Base-by-base conservation (phyloP, 2,888 invertebrate species). In the Hemaris fuciformis region DNA sequence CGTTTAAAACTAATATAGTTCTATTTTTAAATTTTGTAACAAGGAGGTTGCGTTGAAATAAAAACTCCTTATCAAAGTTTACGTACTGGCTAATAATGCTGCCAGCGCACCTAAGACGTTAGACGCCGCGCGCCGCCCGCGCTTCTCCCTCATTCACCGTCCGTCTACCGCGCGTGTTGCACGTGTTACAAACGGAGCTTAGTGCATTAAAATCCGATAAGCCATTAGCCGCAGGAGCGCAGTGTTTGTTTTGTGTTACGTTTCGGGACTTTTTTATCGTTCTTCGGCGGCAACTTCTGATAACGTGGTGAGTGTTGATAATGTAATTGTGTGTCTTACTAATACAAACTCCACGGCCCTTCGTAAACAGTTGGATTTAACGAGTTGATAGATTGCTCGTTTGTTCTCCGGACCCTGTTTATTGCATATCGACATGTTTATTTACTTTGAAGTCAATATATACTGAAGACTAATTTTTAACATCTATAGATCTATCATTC, bases 231-330 rank as follows among this genome's bases (percentile, higher is more conserved):
- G 70, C 69, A 76, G 76, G 70, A 68, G 70, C 70, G 71, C 70
- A 68, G 88, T 88, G 89, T 86, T 88, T 82, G 83, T 81, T 81
- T 74, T 78, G 88, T 89, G 90, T 82, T 83, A 79, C 73, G 68
- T 82, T 88, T 85, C 75, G 81, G 88, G 84, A 81, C 77, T 77
- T 71, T 70, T 77, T 84, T 88, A 87, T 87, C 86, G 81, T 75
- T 81, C 76, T 79, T 80, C 82, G 74, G 76, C 81, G 76, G 77
- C 84, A 72, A 82, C 84, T 84, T 80, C 66, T 80, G 91, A 91
- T 91, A 91, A 91, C 72, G 67, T 89, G 91, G 91, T 91, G 89
- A 91, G 91, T 81, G 68, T 69, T 81, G 91, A 91, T 91, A 89
- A 87, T 89, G 91, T 89, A 81, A 81, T 70, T 53, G 23, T 48